Conservation (phyloP, 2,888 invertebrate species). For the Oconnorella tubifera region DNA sequence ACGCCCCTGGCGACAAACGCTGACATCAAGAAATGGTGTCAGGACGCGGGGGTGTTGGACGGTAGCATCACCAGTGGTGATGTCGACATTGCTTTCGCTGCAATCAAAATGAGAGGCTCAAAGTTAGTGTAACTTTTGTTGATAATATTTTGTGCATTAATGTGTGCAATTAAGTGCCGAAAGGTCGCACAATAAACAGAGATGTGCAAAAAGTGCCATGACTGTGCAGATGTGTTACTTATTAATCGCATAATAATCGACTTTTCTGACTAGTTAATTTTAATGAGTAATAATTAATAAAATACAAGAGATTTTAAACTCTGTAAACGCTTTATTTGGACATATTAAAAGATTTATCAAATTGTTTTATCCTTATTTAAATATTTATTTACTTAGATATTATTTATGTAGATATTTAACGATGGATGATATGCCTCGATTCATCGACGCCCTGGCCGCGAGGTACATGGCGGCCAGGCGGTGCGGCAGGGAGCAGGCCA, state of each 20-base stretch:
- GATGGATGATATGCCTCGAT: not conserved
- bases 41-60: not conserved
- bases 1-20: not conserved
- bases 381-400: not conserved
- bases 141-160: too few relatives aligned
- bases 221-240: too few relatives aligned
- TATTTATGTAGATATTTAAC: not conserved
- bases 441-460: not conserved
- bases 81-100: slow-evolving; percentile 3
- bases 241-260: too few relatives aligned
- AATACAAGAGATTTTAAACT: too few relatives aligned
- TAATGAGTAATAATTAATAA: too few relatives aligned
- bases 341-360: too few relatives aligned
- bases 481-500: not conserved
- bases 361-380: not conserved
- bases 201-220: too few relatives aligned
- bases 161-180: too few relatives aligned
- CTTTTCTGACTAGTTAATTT: too few relatives aligned
- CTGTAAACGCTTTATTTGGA: too few relatives aligned
- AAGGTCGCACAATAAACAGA: too few relatives aligned
- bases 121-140: too few relatives aligned
- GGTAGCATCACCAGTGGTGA: not conserved
- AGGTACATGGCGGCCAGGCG: not conserved
- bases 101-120: not conserved
- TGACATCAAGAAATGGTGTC: slow-evolving; percentile 1